Conservation (phyloP, 2,113 vertebrate species). For the Calyptommatus sinebrachiatus region DNA sequence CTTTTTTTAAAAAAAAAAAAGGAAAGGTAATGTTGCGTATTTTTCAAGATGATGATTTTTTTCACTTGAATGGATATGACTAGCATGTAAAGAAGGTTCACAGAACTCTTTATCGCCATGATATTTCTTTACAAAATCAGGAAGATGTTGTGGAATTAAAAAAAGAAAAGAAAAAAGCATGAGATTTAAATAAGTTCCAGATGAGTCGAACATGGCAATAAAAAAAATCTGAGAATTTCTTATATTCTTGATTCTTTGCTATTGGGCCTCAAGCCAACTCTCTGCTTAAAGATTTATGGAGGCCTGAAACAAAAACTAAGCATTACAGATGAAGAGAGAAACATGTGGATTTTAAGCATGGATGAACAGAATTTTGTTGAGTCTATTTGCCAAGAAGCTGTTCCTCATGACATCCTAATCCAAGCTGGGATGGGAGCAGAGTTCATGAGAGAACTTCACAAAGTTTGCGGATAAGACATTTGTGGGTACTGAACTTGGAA, state of each 20-base stretch:
- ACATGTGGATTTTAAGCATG: conserved; percentile 55
- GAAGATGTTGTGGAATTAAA: too few species aligned
- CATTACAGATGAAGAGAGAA: not conserved
- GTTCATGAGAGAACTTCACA: conserved; percentile 24
- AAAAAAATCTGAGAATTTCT: not conserved
- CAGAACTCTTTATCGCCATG: too few species aligned
- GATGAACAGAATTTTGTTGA: conserved; percentile 40
- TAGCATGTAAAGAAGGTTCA: not conserved
- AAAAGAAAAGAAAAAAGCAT: not conserved
- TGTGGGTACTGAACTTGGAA: not conserved
- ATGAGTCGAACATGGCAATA: not conserved
- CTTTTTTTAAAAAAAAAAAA: not conserved
- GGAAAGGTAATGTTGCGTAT: not conserved
- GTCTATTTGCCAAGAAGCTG: conserved; percentile 47
- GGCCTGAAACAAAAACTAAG: fast-evolving
- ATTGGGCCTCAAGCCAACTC: not conserved
- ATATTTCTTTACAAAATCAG: too few species aligned
- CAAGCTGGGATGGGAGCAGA: conserved; percentile 27
- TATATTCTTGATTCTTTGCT: not conserved
- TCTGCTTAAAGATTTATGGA: not conserved
- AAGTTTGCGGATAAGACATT: not conserved
- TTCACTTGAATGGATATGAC: not conserved
- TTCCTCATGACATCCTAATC: conserved; percentile 72
- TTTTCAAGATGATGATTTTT: not conserved
- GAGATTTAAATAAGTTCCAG: not conserved